Base-by-base conservation (phyloP, 2,797 vertebrate genomes). In the Austrolebias charrua region DNA sequence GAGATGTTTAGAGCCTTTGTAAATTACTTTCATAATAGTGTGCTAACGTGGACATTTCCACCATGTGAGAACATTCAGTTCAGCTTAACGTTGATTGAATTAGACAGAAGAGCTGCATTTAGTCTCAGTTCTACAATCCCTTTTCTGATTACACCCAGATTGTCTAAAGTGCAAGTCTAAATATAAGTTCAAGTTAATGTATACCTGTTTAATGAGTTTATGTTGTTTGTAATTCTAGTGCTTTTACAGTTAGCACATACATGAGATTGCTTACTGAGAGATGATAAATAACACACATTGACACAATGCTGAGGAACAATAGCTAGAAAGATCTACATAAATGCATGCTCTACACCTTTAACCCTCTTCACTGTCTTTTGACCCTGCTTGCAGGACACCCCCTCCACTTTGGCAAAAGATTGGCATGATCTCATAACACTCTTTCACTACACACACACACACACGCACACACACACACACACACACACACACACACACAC, bases 371-470 rank as follows among this genome's bases (percentile, higher is more conserved):
- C 77, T 80, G 75, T 88, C 87, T 84, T 81, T 65, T 79, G 79
- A 84, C 73, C 76, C 70, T 10, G 67, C 49, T 6, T 12, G 46
- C 61, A 60, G 44, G 62, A 78, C 50, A 24, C 75, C 54, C 55
- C 66, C 55, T n/a, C 15, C 43, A 50, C 55, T 42, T 63, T 75
- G 71, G 66, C 56, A 63, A 93, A 90, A 92, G 87, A 80, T 78
- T 87, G 86, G 89, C 91, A 91, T 89, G 63, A 82, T 94, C 92
- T 91, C 89, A 78, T 48, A 38, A 31, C 56, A 69, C 81, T 76
- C 74, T 80, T 84, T 12, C 40, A 24, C 24, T 24, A 1, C 3
- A 24, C 24, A 24, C 24, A 24, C 24, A 24, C 2, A 24, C 2
- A 16, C 42, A 44, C 10, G 4, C 60, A 73, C 9, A 16, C 43